Evolutionary conservation across 2,113 vertebrate species (phyloP).

Genomic region (Dicrurus megarhynchus): DNA sequence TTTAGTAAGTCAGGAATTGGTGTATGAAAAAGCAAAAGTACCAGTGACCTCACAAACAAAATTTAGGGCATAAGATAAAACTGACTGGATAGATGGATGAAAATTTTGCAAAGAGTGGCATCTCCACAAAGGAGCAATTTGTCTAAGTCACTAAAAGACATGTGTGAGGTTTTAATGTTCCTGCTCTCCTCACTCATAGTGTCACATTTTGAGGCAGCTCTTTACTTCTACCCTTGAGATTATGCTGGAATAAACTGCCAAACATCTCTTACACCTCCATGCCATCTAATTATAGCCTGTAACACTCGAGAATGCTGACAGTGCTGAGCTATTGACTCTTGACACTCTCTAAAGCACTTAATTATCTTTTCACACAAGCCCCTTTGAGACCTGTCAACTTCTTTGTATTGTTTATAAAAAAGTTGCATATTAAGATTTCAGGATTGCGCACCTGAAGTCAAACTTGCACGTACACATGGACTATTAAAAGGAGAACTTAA

Average conservation of each 20-base stretch:
- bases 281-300: conserved; percentile 87
- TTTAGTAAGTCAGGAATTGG: not conserved
- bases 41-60: not conserved
- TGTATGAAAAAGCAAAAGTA: not conserved
- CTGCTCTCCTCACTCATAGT: conserved; percentile 32
- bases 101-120: not conserved
- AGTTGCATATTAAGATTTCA: conserved; percentile 75
- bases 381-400: conserved; percentile 83
- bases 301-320: conserved; percentile 79
- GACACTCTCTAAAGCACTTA: conserved; percentile 85
- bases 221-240: conserved; percentile 74
- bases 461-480: conserved; percentile 22
- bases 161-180: conserved; percentile 27
- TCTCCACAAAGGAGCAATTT: not conserved
- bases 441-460: conserved; percentile 54
- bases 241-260: conserved; percentile 82
- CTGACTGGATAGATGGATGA: not conserved
- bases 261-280: conserved; percentile 80
- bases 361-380: conserved; percentile 87
- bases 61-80: not conserved
- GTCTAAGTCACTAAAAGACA: not conserved
- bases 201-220: conserved; percentile 59
- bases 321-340: conserved; percentile 86
- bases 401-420: conserved; percentile 80
- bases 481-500: conserved; percentile 1